Conservation (phyloP, 2,113 vertebrate species). For the Cephalopterus ornatus region DNA sequence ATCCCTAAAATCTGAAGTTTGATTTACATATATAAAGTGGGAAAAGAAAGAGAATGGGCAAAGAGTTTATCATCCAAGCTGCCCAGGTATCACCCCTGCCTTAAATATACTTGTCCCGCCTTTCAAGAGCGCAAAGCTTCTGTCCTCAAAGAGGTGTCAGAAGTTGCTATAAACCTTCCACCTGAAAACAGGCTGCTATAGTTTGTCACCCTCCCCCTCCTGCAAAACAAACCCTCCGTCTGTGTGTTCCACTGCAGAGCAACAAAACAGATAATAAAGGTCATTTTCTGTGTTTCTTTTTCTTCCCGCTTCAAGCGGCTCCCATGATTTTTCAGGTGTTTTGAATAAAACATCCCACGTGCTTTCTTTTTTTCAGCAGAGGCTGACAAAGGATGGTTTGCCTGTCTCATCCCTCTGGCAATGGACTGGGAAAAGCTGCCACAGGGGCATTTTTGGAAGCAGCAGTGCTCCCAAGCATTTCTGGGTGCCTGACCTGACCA, state of each 20-base stretch:
- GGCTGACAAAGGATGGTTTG: background rate
- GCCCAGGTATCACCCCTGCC: background rate
- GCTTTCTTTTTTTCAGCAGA: background rate
- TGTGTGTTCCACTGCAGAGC: background rate
- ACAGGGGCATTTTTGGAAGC: background rate
- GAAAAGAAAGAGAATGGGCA: background rate
- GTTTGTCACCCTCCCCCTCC: background rate
- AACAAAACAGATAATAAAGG: background rate
- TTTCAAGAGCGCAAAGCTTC: background rate
- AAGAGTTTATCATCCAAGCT: background rate
- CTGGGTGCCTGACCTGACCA: background rate
- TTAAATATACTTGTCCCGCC: background rate
- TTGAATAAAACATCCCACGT: background rate
- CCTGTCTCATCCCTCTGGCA: background rate
- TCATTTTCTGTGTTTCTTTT: background rate
- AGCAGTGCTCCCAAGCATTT: background rate
- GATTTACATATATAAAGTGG: background rate
- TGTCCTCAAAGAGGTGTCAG: background rate
- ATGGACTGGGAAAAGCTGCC: background rate
- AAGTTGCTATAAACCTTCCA: background rate
- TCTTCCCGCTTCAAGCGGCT: background rate
- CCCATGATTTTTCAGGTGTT: background rate
- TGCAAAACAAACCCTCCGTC: background rate
- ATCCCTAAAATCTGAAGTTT: background rate
- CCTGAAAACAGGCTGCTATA: background rate